These are phyloP conservation scores for Telenomus remus DNA, from an alignment of 1,140 invertebrate genomes.

Conservation along the genomic window DNA sequence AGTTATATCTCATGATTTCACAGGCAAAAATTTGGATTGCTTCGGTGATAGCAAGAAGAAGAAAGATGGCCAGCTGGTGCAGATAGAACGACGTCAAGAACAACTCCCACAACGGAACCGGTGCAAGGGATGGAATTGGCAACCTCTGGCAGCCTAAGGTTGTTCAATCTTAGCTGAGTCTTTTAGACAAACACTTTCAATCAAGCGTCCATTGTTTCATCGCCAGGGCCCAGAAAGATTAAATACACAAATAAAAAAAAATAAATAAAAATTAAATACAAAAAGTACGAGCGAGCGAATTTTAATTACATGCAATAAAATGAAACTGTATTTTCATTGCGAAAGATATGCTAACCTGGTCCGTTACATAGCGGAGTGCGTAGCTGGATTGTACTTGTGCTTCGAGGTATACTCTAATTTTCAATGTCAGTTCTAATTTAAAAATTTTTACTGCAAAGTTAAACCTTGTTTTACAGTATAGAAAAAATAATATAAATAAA, in stretches of 20 bases:
- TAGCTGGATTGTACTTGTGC: constrained; percentile 79
- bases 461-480: no score
- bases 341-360: constrained; percentile 77
- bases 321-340: constrained; percentile 61
- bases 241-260: no score
- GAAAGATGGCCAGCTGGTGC: constrained; percentile 82
- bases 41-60: constrained; percentile 97
- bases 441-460: no score
- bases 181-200: no score
- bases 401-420: constrained; percentile 79
- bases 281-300: no score
- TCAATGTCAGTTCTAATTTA: no score
- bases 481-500: no score
- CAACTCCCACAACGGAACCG: constrained; percentile 81
- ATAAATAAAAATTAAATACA: no score
- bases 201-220: no score
- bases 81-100: constrained; percentile 77
- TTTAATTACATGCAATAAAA: no score
- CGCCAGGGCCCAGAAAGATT: no score
- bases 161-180: constrained; percentile 92
- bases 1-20: constrained; percentile 54
- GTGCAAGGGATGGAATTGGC: constrained; percentile 91
- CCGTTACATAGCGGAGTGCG: constrained; percentile 75
- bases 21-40: constrained; percentile 94
- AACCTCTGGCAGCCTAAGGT: constrained; percentile 98